A percentile compares a stretch with the other conserved stretches of the same genome.
Evolutionary conservation across 2,888 invertebrate species (phyloP).

Genomic region (Drosophila rellima): DNA sequence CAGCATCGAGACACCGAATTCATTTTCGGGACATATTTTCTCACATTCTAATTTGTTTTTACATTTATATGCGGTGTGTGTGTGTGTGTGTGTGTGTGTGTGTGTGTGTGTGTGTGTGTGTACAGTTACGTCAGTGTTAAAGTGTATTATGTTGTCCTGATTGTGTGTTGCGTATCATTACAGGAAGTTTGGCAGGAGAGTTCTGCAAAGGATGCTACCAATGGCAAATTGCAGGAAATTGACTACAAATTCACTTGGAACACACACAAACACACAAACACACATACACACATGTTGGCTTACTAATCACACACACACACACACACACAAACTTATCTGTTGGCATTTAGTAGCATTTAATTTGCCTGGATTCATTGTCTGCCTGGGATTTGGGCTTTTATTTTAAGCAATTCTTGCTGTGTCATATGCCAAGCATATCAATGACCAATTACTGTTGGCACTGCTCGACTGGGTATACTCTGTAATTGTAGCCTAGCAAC

Average conservation of each 20-base stretch:
- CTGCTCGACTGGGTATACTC: slow-evolving; percentile 1
- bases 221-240: slow-evolving; percentile 80
- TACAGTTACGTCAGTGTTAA: slow-evolving; percentile 35
- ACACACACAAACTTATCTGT: slow-evolving; percentile 10
- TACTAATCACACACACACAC: slow-evolving; percentile 31
- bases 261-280: slow-evolving; percentile 31
- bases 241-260: slow-evolving; percentile 76
- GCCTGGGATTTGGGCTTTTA: slow-evolving; percentile 47
- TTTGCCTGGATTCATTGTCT: slow-evolving; percentile 56
- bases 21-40: slow-evolving; percentile 64
- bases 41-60: slow-evolving; percentile 79
- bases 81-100: no score
- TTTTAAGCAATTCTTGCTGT: slow-evolving; percentile 43
- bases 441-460: slow-evolving; percentile 31
- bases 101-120: slow-evolving; percentile 1
- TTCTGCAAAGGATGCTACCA: slow-evolving; percentile 15
- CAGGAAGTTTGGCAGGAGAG: slow-evolving; percentile 53
- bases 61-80: slow-evolving; percentile 50
- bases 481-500: background rate
- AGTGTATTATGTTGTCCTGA: slow-evolving; percentile 74
- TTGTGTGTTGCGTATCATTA: slow-evolving; percentile 74
- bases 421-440: slow-evolving; percentile 55
- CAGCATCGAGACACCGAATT: slow-evolving; percentile 39
- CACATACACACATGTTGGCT: slow-evolving; percentile 17
- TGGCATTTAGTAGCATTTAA: slow-evolving; percentile 30